These are phyloP conservation scores for Byasa hedistus DNA, from an alignment of 2,888 invertebrate species.

Conservation along the genomic window DNA sequence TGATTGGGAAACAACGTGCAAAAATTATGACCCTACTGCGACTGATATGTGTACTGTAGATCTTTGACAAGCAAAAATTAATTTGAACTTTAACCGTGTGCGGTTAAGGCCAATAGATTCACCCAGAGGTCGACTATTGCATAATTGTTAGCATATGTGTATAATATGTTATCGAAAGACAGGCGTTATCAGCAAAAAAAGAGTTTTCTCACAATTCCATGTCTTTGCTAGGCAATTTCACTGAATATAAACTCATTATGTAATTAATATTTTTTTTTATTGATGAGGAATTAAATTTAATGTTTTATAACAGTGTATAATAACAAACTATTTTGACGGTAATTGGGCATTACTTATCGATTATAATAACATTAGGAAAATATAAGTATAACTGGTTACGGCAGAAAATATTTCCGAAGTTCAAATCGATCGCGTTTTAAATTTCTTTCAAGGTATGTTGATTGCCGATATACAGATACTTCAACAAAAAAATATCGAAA, in stretches of 20 bases:
- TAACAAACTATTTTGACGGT: no score
- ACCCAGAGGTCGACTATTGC: slow-evolving; percentile 13
- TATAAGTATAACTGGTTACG: no score
- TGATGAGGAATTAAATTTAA: no score
- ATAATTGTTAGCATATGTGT: slow-evolving; percentile 13
- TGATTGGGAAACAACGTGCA: neutral
- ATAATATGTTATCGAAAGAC: neutral
- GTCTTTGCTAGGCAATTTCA: neutral
- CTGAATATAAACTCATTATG: neutral
- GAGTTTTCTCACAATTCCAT: slow-evolving; percentile 45
- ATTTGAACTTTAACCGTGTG: slow-evolving; percentile 17
- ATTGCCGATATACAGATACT: neutral
- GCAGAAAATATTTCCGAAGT: no score
- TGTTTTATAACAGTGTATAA: no score
- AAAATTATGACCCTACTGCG: neutral
- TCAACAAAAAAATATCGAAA: neutral
- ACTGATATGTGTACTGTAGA: neutral
- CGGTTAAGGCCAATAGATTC: slow-evolving; percentile 21
- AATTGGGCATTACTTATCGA: no score
- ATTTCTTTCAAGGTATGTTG: neutral
- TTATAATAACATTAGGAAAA: no score
- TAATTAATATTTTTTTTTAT: no score
- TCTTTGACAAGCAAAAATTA: slow-evolving; percentile 17
- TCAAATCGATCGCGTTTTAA: neutral
- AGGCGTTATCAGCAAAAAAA: slow-evolving; percentile 21